Evolutionary conservation across 2,888 invertebrate species (phyloP).

Genomic region (Eustalomyia histrio): DNA sequence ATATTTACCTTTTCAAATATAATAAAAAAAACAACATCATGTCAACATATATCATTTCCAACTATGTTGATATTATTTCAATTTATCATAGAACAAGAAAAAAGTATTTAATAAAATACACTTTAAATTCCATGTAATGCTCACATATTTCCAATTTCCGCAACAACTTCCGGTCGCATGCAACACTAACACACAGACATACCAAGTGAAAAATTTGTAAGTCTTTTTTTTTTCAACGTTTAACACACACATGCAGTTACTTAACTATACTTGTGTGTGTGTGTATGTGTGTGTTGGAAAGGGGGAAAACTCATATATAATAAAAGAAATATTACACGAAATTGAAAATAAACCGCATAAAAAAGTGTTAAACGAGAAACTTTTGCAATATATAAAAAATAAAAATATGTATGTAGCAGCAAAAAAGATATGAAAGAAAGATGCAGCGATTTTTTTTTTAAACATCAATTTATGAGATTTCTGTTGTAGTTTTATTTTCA

Average conservation of each 20-base stretch:
- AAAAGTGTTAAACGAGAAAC: slow-evolving; percentile 47
- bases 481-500: slow-evolving; percentile 8
- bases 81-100: background rate
- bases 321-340: background rate
- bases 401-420: background rate
- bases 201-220: slow-evolving; percentile 9
- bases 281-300: background rate
- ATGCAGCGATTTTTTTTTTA: background rate
- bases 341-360: slow-evolving; percentile 42
- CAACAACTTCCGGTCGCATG: slow-evolving; percentile 67
- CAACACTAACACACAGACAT: slow-evolving; percentile 15
- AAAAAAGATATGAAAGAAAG: slow-evolving; percentile 24
- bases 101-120: slow-evolving; percentile 8
- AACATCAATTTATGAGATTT: slow-evolving; percentile 43
- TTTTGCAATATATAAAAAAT: slow-evolving; percentile 20
- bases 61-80: background rate
- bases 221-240: slow-evolving; percentile 4
- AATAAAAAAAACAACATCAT: background rate
- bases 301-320: slow-evolving; percentile 32
- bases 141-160: slow-evolving; percentile 74
- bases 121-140: slow-evolving; percentile 50
- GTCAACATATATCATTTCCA: no score
- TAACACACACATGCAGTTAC: background rate
- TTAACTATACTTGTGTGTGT: background rate
- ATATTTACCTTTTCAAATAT: background rate